Evolutionary conservation across 2,888 invertebrate species (phyloP), one percentile per base, ranked within the genome.

Genomic region (Ryuthela nishihirai): DNA sequence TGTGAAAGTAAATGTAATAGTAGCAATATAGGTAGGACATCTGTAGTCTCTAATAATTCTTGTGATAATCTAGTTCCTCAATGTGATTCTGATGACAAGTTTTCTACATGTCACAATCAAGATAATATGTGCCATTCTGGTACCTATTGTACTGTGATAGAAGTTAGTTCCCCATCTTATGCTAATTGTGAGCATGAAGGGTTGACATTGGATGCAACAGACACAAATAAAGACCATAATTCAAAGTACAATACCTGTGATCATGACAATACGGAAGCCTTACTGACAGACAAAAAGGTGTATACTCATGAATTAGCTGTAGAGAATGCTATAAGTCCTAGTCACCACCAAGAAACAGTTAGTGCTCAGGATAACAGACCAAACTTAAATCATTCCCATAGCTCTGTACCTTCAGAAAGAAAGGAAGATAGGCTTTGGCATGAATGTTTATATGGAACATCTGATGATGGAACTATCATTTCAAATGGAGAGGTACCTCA

Each of bases 51-150:
- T 48, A 53, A 43, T 39, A 43, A 43, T 42, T 38, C 48, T 45
- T 59, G 59, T 59, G 59, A 59, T 59, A 59, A 43, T 40, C 26
- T 59, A 53, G 59, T 59, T 59, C 59, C 59, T 53, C 25, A 35
- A 24, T 41, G 48, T 25, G 40, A 39, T 26, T 20, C 29, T 7
- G 50, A 41, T 40, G 34, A 45, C 46, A 46, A 35, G 38, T 48
- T 41, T 34, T 32, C 48, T 43, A 43, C 53, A 18, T 48, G 47
- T 21, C 44, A 48, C 21, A 45, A 48, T 44, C 53, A 49, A 48
- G 46, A 45, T 41, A 47, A 39, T 29, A 26, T 45, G 47, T 59
- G 59, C 59, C 47, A 53, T 52, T 49, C 46, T 26, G 58, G 58
- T 38, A 47, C 32, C 36, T 41, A 45, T 54, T 43, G 34, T 40